These are phyloP conservation scores for Porites australiensis DNA, from an alignment of 64 coral and sea anemone genomes.

Conservation along the genomic window DNA sequence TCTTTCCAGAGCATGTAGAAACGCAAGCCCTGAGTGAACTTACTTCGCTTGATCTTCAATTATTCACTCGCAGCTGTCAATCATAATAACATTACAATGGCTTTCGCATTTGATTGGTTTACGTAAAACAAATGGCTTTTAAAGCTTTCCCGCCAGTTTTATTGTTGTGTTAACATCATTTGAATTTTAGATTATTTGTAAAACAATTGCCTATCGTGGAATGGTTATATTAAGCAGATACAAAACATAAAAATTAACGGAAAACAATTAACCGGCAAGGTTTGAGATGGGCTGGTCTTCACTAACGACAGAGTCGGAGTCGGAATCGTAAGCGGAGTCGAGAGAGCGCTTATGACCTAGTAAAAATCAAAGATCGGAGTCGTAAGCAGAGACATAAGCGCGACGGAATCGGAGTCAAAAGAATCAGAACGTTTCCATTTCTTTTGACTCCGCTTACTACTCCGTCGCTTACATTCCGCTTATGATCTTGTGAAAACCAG, in stretches of 20 bases:
- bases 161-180: conserved; percentile 1
- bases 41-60: neutral
- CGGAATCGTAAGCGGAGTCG: too few relatives aligned
- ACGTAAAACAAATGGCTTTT: conserved; percentile 5
- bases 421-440: too few relatives aligned
- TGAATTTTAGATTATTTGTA: neutral
- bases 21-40: conserved; percentile 62
- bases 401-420: too few relatives aligned
- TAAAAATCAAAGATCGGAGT: too few relatives aligned
- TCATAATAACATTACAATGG: conserved; percentile 68
- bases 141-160: conserved; percentile 88
- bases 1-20: conserved; percentile 99
- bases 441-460: too few relatives aligned
- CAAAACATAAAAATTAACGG: neutral
- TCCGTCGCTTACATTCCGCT: too few relatives aligned
- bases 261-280: neutral
- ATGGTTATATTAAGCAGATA: neutral
- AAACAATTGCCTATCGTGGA: neutral
- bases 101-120: conserved; percentile 74
- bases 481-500: too few relatives aligned
- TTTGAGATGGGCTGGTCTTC: too few relatives aligned
- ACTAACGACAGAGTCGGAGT: too few relatives aligned
- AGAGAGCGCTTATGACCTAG: too few relatives aligned
- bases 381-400: too few relatives aligned
- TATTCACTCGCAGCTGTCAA: conserved; percentile 65